Conservation (phyloP, 64 coral and sea anemone genomes). For the Hydrozoanthus tunicans region DNA sequence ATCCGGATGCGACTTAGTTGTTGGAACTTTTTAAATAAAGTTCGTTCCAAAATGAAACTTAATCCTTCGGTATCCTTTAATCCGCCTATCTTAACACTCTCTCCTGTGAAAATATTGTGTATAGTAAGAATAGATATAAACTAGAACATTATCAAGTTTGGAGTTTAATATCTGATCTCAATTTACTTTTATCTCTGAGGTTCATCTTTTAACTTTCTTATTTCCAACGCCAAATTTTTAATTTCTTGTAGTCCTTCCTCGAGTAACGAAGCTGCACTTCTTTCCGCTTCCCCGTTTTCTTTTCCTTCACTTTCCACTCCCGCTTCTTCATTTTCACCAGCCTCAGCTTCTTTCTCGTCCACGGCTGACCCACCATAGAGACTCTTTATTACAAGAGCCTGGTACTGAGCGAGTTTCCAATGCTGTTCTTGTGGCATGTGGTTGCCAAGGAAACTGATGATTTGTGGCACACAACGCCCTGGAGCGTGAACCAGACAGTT, state of each 20-base stretch:
- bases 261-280: conserved; percentile 47
- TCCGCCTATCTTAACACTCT: too few species aligned
- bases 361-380: conserved; percentile 67
- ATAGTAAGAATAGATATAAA: too few species aligned
- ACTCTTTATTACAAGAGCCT: conserved; percentile 89
- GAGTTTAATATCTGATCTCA: too few species aligned
- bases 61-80: too few species aligned
- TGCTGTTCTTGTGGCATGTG: conserved; percentile 76
- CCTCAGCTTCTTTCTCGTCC: conserved; percentile 46
- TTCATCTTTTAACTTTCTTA: conserved; percentile 74
- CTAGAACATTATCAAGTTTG: too few species aligned
- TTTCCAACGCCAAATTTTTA: conserved; percentile 77
- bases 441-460: conserved; percentile 70
- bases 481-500: conserved; percentile 85
- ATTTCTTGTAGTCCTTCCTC: conserved; percentile 70
- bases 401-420: conserved; percentile 74
- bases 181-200: conserved; percentile 32
- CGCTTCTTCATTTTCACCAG: conserved; percentile 55
- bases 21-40: too few species aligned
- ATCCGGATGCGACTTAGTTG: too few species aligned
- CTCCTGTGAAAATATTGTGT: too few species aligned
- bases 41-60: too few species aligned
- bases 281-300: conserved; percentile 40
- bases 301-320: conserved; percentile 40
- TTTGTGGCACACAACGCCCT: conserved; percentile 92